A percentile compares a stretch with the other conserved stretches of the same genome.
Conservation (phyloP, 1,140 invertebrate species). For the Zaprionus inermis region DNA sequence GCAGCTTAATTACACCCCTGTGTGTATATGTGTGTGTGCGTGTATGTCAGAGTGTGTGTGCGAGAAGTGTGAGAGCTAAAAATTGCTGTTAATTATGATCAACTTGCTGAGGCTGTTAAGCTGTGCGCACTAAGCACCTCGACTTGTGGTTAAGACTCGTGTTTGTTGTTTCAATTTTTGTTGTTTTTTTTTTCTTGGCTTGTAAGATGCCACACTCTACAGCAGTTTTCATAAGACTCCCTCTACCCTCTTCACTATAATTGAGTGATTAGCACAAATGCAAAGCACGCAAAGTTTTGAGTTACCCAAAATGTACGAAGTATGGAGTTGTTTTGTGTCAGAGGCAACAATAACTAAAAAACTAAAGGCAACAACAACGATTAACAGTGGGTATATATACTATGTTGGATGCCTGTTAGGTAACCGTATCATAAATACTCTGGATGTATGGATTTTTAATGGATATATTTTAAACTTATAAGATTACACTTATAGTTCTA, state of each 20-base stretch:
- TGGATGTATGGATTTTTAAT: no score
- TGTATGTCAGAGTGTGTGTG: constrained; percentile 13
- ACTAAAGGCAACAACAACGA: constrained; percentile 18
- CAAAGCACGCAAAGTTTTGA: constrained; percentile 36
- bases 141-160: constrained; percentile 10
- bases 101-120: constrained; percentile 26
- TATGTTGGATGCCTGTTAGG: not conserved
- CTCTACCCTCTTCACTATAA: not conserved
- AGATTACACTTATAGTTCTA: no score
- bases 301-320: not conserved
- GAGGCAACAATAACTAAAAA: constrained; percentile 33
- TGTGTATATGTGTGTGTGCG: not conserved
- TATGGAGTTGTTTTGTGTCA: constrained; percentile 59
- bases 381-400: constrained; percentile 19
- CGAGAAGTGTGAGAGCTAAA: constrained; percentile 17
- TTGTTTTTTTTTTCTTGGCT: constrained; percentile 1
- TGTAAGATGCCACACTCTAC: constrained; percentile 35
- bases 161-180: not conserved
- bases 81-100: constrained; percentile 50
- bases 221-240: constrained; percentile 43
- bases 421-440: constrained; percentile 20
- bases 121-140: constrained; percentile 11
- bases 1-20: constrained; percentile 65
- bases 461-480: no score
- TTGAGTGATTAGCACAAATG: constrained; percentile 45